Evolutionary conservation across 2,888 invertebrate genomes (phyloP).

Genomic region (Dicycla oo): DNA sequence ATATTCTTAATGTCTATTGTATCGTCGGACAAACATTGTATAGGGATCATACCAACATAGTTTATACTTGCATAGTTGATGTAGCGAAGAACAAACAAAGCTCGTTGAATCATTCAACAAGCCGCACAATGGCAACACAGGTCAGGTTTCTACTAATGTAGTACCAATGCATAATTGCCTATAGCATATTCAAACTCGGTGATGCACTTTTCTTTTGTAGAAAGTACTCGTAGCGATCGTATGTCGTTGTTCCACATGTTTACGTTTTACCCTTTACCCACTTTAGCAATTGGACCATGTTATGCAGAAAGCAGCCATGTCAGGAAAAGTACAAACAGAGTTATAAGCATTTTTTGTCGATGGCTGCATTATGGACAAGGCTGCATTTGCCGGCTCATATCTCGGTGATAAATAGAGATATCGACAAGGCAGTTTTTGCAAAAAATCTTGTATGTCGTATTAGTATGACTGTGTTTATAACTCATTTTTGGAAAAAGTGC

Average conservation of each 20-base stretch:
- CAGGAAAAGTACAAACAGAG: too few relatives aligned
- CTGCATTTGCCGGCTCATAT: too few relatives aligned
- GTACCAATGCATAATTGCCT: slow-evolving; percentile 1
- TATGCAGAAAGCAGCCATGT: too few relatives aligned
- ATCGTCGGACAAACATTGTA: slow-evolving; percentile 14
- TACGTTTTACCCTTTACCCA: background rate
- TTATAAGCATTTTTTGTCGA: too few relatives aligned
- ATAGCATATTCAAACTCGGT: background rate
- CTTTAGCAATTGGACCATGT: background rate
- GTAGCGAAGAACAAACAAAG: slow-evolving; percentile 62
- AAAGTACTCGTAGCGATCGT: background rate
- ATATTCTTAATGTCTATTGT: background rate
- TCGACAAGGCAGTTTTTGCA: too few relatives aligned
- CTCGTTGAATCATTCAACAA: slow-evolving; percentile 71
- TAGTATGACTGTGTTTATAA: too few relatives aligned
- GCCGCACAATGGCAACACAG: slow-evolving; percentile 68
- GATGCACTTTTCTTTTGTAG: background rate
- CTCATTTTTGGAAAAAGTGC: too few relatives aligned
- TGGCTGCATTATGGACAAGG: too few relatives aligned
- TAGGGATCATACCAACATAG: slow-evolving; percentile 22
- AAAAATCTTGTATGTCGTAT: too few relatives aligned
- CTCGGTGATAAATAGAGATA: too few relatives aligned
- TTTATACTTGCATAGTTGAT: slow-evolving; percentile 54
- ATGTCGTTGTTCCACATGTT: background rate
- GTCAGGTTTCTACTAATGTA: slow-evolving; percentile 33